Percentiles rank a stretch among this genome's conserved stretches.
Conservation (phyloP, 2,113 vertebrate genomes). For the Gymnogyps californianus region DNA sequence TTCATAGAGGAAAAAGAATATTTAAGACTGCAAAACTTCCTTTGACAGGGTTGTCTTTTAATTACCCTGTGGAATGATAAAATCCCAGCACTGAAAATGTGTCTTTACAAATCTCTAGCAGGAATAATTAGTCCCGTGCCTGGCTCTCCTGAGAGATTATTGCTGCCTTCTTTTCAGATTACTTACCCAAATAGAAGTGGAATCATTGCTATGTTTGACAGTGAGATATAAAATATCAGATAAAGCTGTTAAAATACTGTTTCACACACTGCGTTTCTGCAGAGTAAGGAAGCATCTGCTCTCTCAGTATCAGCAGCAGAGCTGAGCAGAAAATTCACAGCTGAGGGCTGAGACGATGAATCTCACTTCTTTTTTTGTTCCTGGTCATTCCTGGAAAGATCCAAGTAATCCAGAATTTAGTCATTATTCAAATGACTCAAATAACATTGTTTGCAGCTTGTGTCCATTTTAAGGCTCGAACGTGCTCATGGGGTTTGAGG, state of each 20-base stretch:
- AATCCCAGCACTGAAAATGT: constrained; percentile 61
- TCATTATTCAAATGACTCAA: not conserved
- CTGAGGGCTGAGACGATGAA: constrained; percentile 21
- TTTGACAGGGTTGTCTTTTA: constrained; percentile 62
- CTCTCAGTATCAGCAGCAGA: not conserved
- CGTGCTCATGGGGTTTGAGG: not conserved
- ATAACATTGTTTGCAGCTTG: not conserved
- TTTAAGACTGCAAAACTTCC: constrained; percentile 35
- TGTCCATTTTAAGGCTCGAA: not conserved
- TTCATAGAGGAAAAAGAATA: not conserved
- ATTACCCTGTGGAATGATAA: constrained; percentile 64
- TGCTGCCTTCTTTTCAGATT: constrained; percentile 65
- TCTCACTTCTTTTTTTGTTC: not conserved
- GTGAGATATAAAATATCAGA: constrained; percentile 65
- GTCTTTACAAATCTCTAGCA: constrained; percentile 64
- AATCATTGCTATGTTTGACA: constrained; percentile 65
- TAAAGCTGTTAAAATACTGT: constrained; percentile 67
- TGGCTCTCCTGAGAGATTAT: constrained; percentile 67
- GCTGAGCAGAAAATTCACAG: constrained; percentile 48
- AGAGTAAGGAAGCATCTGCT: constrained; percentile 60
- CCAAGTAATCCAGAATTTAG: not conserved
- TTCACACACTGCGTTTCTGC: constrained; percentile 11
- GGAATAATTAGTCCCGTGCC: constrained; percentile 64
- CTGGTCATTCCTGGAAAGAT: constrained; percentile 32
- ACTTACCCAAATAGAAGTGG: constrained; percentile 66